Evolutionary conservation across 2,113 vertebrate genomes (phyloP), one percentile per base, ranked within the genome.

Genomic region (Mobula hypostoma): DNA sequence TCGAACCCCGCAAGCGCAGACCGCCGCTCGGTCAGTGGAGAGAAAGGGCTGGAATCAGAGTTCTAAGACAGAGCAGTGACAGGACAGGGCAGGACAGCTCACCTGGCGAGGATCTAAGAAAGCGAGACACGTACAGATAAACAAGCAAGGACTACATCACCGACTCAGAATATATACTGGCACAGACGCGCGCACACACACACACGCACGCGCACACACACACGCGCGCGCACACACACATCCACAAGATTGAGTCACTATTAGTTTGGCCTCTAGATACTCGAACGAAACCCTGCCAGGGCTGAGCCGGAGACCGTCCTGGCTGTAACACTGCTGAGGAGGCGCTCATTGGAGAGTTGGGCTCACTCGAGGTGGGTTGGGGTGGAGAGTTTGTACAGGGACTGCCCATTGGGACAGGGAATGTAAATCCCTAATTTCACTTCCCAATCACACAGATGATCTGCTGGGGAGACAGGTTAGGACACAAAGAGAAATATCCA

Each of bases 61-160:
- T 63, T 15, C 2, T 32, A 56, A 5, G 61, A 90, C 15, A 32
- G 29, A 90, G 85, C 85, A 63, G 61, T 66, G 85, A 66, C 27
- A 48, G n/a, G 61, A 56, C 83, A 83, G 48, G 61, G n/a, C 85
- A 87, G 21, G 14, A 8, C 1, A 83, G 17, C 83, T 61, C 83
- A 66, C 85, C 61, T 19, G 15, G 85, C 58, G 27, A 19, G 85
- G 85, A 66, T 17, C 85, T 90, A 66, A 90, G 85, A 32, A 63
- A 88, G 85, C 29, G 61, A 90, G 58, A 90, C 6, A 36, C 29
- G 32, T 11, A 79, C 77, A 32, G 58, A 90, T 12, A 32, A 32
- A 90, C 58, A 66, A 66, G 29, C 63, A 90, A 58, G 21, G 85
- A 90, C 85, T 32, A 90, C 63, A 17, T 90, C 85, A 90, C 85